Percentiles rank a stretch among this genome's conserved stretches.
These are phyloP conservation scores for Acyrthosiphon pisum DNA, from an alignment of 1,140 invertebrate genomes.

Conservation along the genomic window DNA sequence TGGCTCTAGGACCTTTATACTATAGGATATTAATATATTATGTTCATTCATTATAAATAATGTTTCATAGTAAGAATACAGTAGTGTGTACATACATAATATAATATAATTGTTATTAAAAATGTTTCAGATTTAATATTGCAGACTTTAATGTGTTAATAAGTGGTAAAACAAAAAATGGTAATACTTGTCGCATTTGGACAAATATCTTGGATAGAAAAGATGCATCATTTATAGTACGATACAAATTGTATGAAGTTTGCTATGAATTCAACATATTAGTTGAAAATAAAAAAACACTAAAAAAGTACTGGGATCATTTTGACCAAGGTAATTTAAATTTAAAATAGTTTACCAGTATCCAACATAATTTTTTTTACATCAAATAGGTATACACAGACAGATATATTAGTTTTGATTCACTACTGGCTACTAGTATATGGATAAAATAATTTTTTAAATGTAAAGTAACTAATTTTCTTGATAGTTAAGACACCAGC, in stretches of 20 bases:
- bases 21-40: not conserved
- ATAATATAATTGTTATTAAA: not conserved
- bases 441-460: too few species aligned
- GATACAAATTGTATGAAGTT: conserved; percentile 81
- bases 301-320: conserved; percentile 59
- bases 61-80: not conserved
- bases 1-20: not conserved
- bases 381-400: not conserved
- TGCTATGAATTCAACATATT: conserved; percentile 76
- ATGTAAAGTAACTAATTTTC: too few species aligned
- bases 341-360: not conserved
- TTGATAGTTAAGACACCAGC: too few species aligned
- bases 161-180: conserved; percentile 60
- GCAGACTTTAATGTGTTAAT: conserved; percentile 2
- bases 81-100: too few species aligned
- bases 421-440: too few species aligned
- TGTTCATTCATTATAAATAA: not conserved
- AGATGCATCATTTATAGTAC: conserved; percentile 85
- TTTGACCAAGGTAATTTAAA: conserved; percentile 2
- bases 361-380: not conserved
- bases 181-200: conserved; percentile 72
- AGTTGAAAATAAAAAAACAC: conserved; percentile 72
- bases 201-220: conserved; percentile 80
- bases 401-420: not conserved
- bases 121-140: conserved; percentile 48